Conservation (phyloP, 2,888 invertebrate genomes). For the Sericinus montela region DNA sequence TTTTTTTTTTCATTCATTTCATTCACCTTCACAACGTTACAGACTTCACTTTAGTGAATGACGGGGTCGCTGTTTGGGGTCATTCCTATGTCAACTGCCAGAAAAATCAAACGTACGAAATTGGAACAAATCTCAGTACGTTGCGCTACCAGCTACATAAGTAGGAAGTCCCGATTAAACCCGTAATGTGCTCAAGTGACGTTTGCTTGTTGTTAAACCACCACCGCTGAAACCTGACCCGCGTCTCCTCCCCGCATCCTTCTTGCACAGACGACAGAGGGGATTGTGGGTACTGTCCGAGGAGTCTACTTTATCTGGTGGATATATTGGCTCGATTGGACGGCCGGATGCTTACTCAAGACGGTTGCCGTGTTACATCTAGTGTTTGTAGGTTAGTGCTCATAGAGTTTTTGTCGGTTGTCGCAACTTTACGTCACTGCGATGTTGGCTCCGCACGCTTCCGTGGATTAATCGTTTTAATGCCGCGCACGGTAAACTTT, state of each 20-base stretch:
- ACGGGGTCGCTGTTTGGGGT: background rate
- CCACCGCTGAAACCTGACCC: constrained; percentile 43
- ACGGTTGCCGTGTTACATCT: constrained; percentile 43
- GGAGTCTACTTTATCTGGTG: constrained; percentile 44
- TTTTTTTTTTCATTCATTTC: no score
- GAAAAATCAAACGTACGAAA: constrained; percentile 45
- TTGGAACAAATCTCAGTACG: constrained; percentile 73
- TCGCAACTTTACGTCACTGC: constrained; percentile 15
- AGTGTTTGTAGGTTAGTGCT: constrained; percentile 29
- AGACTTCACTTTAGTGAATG: background rate
- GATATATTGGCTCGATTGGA: constrained; percentile 70
- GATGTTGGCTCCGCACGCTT: constrained; percentile 6
- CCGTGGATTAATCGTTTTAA: constrained; percentile 18
- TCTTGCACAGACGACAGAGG: constrained; percentile 22
- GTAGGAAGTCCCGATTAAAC: constrained; percentile 75
- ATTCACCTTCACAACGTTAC: background rate
- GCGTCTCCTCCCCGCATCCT: constrained; percentile 30
- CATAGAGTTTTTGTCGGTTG: constrained; percentile 30
- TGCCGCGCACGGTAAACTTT: background rate
- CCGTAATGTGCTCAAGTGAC: constrained; percentile 74
- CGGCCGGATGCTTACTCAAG: constrained; percentile 72
- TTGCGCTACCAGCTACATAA: constrained; percentile 52
- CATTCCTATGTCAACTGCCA: constrained; percentile 6
- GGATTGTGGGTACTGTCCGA: constrained; percentile 27
- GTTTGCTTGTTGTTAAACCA: constrained; percentile 49